Evolutionary conservation across 2,888 invertebrate genomes (phyloP), one percentile per base, ranked within the genome.

Genomic region (Aethes cnicana): DNA sequence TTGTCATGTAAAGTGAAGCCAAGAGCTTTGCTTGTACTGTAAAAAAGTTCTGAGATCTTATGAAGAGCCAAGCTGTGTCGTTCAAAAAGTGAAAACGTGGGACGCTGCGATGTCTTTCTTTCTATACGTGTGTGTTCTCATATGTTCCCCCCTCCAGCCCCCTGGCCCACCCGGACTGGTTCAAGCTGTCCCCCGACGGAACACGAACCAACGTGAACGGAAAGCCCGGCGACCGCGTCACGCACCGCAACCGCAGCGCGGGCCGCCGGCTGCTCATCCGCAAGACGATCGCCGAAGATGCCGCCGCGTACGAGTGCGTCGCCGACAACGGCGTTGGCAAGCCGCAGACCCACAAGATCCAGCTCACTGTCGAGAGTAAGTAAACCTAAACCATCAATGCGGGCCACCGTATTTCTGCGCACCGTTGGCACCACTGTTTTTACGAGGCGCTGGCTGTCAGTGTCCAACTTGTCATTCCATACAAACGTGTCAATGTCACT

Each of bases 211-310:
- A 74, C 46, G 67, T 72, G 4, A 79, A 81, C 66, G 74, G 74
- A 23, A 52, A 62, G 2, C 69, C 73, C 0, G 39, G 60, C 48
- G 74, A 76, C 54, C 74, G 87, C 2, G 67, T 87, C 9, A 85
- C 85, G 4, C 61, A 78, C 1, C 66, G 84, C 73, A 87, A 85
- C 72, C 72, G 78, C 47, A 83, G 80, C 32, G 73, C 69, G 1
- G 83, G 87, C 28, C 81, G 80, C 48, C 59, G 86, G 1, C 77
- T 87, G 17, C 66, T 84, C 54, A 81, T 87, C 70, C 77, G 74
- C 54, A 69, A 81, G 1, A 78, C 77, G 0, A 57, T 64, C 17
- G 56, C 65, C 0, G 74, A 72, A 32, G 87, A 87, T 58, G 56
- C 75, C 49, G 87, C 84, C 0, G 62, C 62, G 0, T 87, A 84